phyloP scores from a whole-genome alignment of 2,888 invertebrate species.

The Hymenopus coronatus region DNA sequence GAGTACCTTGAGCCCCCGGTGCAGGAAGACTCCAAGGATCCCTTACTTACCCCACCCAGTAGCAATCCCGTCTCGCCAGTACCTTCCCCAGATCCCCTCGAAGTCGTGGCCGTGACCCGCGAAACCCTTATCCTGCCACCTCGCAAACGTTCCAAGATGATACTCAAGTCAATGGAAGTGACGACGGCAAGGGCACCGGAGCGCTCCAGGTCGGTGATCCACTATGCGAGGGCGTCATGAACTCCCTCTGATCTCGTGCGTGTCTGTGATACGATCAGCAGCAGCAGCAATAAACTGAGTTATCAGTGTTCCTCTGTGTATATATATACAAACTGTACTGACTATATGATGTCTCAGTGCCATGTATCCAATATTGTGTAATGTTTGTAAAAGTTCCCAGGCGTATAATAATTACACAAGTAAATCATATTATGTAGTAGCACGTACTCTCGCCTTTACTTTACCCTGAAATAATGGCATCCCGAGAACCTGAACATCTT shows the following conservation, averaged over 20 bases:
- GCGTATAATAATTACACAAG: too few species aligned
- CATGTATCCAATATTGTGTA: not conserved
- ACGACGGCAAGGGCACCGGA: conserved; percentile 41
- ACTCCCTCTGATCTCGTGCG: not conserved
- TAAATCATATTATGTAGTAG: too few species aligned
- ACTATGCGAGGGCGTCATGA: conserved; percentile 70
- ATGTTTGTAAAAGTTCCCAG: not conserved
- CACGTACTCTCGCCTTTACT: too few species aligned
- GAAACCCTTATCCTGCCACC: conserved; percentile 69
- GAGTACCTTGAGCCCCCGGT: conserved; percentile 31
- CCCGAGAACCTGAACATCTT: too few species aligned
- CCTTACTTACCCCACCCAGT: conserved; percentile 50
- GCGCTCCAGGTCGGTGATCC: conserved; percentile 74
- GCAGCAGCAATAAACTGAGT: not conserved
- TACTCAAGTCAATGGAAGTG: conserved; percentile 63
- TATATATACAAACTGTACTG: not conserved
- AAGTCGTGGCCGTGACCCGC: conserved; percentile 52
- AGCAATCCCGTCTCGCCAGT: conserved; percentile 57
- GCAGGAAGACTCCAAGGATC: conserved; percentile 13
- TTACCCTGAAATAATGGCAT: too few species aligned
- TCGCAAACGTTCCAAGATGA: conserved; percentile 75
- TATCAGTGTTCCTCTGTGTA: too few species aligned
- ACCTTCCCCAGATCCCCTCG: conserved; percentile 56
- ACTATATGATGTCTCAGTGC: not conserved
- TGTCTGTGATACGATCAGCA: not conserved